A percentile compares a stretch with the other conserved stretches of the same genome.
These are phyloP conservation scores for Gracilinanus agilis DNA, from an alignment of 2,113 vertebrate genomes.

Conservation along the genomic window DNA sequence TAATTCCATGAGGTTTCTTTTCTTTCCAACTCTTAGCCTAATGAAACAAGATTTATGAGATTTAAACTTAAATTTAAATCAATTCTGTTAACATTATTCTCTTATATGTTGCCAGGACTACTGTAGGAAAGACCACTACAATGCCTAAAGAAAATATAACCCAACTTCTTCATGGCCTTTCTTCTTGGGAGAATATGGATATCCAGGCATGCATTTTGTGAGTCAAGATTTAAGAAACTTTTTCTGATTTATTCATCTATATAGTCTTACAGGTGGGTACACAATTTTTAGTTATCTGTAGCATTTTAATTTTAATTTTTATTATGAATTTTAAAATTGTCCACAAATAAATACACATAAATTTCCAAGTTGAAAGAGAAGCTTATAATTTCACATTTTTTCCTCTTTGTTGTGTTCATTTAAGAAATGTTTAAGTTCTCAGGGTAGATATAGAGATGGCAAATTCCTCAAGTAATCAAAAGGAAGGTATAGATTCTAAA, in stretches of 20 bases:
- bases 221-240: too few species aligned
- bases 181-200: neutral
- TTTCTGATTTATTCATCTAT: neutral
- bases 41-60: neutral
- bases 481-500: neutral
- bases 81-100: neutral
- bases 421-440: neutral
- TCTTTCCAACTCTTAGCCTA: neutral
- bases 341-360: neutral
- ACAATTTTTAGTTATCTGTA: neutral
- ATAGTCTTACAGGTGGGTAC: neutral
- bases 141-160: neutral
- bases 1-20: neutral
- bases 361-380: neutral
- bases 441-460: neutral
- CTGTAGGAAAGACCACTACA: neutral
- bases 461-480: neutral
- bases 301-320: neutral
- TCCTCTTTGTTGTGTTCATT: neutral
- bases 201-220: neutral
- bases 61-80: neutral
- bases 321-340: neutral
- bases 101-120: neutral
- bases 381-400: neutral
- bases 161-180: neutral